Conservation (phyloP, 2,888 invertebrate genomes). For the Boloria euphrosyne region DNA sequence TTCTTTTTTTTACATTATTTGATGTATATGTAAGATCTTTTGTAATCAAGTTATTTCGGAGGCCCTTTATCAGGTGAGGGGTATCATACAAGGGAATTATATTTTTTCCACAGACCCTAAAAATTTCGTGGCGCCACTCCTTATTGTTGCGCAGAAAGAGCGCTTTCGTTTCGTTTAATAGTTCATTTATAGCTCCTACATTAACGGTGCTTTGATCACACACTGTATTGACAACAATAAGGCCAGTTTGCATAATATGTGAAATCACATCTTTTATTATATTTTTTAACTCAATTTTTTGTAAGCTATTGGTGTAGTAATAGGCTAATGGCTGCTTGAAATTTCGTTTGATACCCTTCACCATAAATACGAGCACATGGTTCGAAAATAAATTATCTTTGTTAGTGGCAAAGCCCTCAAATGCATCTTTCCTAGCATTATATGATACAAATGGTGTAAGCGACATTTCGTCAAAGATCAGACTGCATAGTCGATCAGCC, state of each 20-base stretch:
- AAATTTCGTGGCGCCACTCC: conserved; percentile 38
- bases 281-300: conserved; percentile 39
- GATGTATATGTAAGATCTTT: conserved; percentile 40
- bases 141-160: conserved; percentile 30
- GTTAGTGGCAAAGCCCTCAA: conserved; percentile 38
- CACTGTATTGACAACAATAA: conserved; percentile 36
- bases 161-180: conserved; percentile 40
- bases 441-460: conserved; percentile 34
- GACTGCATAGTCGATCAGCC: conserved; percentile 30
- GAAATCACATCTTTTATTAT: conserved; percentile 38
- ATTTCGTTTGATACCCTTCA: conserved; percentile 41
- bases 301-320: conserved; percentile 41
- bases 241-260: conserved; percentile 29
- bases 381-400: conserved; percentile 32
- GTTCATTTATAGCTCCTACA: conserved; percentile 41
- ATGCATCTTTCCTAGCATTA: conserved; percentile 27
- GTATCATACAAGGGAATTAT: conserved; percentile 40
- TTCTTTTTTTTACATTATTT: conserved; percentile 26
- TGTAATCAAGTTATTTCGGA: conserved; percentile 23
- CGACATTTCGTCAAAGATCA: conserved; percentile 43
- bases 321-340: conserved; percentile 46
- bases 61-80: conserved; percentile 38
- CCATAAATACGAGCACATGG: conserved; percentile 45
- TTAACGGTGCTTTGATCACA: conserved; percentile 44
- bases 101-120: conserved; percentile 29